Evolutionary conservation across 2,888 invertebrate genomes (phyloP), one percentile per base, ranked within the genome.

Genomic region (Anagyrus pseudococci): DNA sequence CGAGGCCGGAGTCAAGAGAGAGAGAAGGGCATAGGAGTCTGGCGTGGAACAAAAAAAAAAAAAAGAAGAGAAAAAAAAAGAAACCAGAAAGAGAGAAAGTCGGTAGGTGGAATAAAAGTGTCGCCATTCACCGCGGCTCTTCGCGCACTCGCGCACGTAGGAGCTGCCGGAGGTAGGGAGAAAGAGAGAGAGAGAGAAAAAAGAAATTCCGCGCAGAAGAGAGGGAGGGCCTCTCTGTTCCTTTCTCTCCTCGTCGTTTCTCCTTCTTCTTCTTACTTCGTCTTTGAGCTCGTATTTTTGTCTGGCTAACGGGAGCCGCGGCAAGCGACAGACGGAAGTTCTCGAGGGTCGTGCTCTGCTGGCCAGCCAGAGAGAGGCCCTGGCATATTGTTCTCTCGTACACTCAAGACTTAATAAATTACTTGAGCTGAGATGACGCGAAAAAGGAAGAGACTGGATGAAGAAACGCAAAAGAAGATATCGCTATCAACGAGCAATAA

Each of bases 331-430:
- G 57, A 60, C 50, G 53, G 56, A 50, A 59, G 56, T 64, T 62
- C 62, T 48, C 58, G 59, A 66, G 64, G 47, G 41, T 25, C 23
- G 13, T n/a, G 52, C 47, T 20, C 43, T n/a, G n/a, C n/a, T n/a
- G n/a, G n/a, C n/a, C 44, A 33, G 29, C 54, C n/a, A n/a, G n/a
- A n/a, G n/a, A 10, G n/a, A 17, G 17, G 19, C 56, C 19, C 19
- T 37, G 62, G 62, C 56, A 62, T 65, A 67, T 68, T 68, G 64
- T 61, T 67, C 63, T 57, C 59, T 61, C 57, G 69, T 62, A 61
- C 65, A 66, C 68, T 68, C 67, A 62, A 66, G 68, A 69, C 65
- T 68, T 69, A 69, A 69, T 69, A 69, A 69, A 69, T 69, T 69
- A 69, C 69, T 61, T 65, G 40, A 49, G 47, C 59, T 48, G 23